These are phyloP conservation scores for Chondrilla cf. caribensis DNA, from an alignment of 37 sponge, comb jelly and placozoan genomes.

Conservation along the genomic window DNA sequence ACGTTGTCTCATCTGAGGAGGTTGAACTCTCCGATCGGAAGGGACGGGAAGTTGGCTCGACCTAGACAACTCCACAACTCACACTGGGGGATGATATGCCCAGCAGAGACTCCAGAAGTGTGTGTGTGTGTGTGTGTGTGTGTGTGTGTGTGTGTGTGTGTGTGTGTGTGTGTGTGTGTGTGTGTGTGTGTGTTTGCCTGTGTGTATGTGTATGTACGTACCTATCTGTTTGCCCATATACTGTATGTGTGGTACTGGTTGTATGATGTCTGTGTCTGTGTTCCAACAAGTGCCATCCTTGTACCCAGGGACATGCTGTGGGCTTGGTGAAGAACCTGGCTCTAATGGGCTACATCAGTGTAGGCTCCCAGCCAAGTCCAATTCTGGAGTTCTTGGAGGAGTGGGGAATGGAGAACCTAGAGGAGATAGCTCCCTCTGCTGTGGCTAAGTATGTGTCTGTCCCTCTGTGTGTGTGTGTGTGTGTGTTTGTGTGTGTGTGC, in stretches of 20 bases:
- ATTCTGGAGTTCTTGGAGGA: conserved; percentile 99
- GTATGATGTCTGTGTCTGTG: not conserved
- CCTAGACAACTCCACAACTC: conserved; percentile 99
- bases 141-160: conserved; percentile 21
- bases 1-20: conserved; percentile 95
- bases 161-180: conserved; percentile 18
- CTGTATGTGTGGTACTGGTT: not conserved
- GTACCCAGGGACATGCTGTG: conserved; percentile 92
- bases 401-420: conserved; percentile 99
- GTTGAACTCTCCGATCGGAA: conserved; percentile 98
- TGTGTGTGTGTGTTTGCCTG: conserved; percentile 20
- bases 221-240: not conserved
- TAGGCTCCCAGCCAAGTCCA: conserved; percentile 97
- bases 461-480: too few species aligned
- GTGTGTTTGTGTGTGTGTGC: too few species aligned
- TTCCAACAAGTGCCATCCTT: not conserved
- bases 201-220: not conserved
- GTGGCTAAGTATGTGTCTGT: conserved; percentile 70
- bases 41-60: conserved; percentile 97
- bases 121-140: conserved; percentile 5
- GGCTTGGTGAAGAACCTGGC: conserved; percentile 99
- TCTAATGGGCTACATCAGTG: conserved; percentile 98
- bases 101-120: conserved; percentile 97
- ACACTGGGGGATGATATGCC: conserved; percentile 99
- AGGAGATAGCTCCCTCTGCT: conserved; percentile 98